A percentile compares a stretch with the other conserved stretches of the same genome.
Conservation (phyloP, 2,888 invertebrate species). For the Drosophila meridiana region DNA sequence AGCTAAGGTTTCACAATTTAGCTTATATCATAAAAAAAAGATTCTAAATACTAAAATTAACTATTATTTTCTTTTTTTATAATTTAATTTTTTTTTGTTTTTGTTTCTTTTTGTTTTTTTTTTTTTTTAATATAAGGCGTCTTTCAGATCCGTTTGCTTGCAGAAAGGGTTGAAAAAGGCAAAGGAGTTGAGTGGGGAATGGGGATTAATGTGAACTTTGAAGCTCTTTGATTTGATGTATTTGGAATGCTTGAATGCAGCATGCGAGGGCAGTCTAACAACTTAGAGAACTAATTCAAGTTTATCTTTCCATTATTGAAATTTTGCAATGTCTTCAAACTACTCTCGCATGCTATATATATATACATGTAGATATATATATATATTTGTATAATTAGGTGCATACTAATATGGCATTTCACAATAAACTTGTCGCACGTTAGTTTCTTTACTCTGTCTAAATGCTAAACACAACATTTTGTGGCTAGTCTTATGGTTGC, state of each 20-base stretch:
- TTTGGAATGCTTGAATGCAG: conserved; percentile 30
- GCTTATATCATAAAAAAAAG: conserved; percentile 49
- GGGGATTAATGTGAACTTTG: not conserved
- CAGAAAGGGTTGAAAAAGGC: conserved; percentile 16
- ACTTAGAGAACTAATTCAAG: not conserved
- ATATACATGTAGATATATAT: not conserved
- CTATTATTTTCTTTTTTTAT: conserved; percentile 5
- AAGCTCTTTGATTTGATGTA: conserved; percentile 7
- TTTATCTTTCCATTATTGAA: not conserved
- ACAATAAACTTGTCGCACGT: conserved; percentile 5
- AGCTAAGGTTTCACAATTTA: conserved; percentile 47
- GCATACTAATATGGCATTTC: conserved; percentile 8
- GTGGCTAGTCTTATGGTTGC: conserved; percentile 66
- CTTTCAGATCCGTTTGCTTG: conserved; percentile 51
- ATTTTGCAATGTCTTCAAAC: not conserved
- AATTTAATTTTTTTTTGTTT: conserved; percentile 4
- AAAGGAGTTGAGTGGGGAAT: conserved; percentile 1
- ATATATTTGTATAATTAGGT: conserved; percentile 2
- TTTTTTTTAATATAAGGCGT: conserved; percentile 52
- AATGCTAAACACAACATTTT: conserved; percentile 66
- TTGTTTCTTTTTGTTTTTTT: not conserved
- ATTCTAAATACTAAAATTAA: conserved; percentile 36
- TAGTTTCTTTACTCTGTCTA: conserved; percentile 32
- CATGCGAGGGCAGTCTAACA: not conserved
- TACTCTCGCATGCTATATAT: not conserved